These are phyloP conservation scores for Delichon dasypus DNA, from an alignment of 2,797 vertebrate genomes.

Conservation along the genomic window DNA sequence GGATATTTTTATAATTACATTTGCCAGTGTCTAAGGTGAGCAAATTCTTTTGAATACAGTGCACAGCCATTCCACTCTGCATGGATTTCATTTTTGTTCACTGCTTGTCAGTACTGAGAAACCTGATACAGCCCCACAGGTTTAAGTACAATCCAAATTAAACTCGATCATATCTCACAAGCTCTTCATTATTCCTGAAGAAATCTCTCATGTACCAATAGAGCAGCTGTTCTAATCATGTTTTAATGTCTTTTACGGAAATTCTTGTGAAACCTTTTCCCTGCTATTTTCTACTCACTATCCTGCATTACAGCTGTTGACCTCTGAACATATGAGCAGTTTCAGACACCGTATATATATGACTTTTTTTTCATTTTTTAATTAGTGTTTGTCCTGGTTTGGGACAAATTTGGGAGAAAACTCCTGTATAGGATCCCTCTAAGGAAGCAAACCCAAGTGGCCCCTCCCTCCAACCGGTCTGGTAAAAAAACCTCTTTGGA, in stretches of 20 bases:
- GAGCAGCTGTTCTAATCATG: not conserved
- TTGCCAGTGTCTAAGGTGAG: not conserved
- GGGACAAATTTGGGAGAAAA: too few species aligned
- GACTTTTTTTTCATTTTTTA: not conserved
- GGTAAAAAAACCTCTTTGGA: too few species aligned
- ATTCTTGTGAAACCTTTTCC: not conserved
- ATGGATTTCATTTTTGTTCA: not conserved
- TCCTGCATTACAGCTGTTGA: not conserved
- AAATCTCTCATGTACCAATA: not conserved
- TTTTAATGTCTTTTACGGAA: not conserved
- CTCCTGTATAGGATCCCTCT: too few species aligned
- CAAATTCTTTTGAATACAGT: not conserved
- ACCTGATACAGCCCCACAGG: not conserved
- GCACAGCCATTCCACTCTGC: not conserved
- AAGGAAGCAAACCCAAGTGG: too few species aligned
- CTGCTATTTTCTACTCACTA: not conserved
- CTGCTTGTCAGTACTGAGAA: not conserved
- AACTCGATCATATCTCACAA: constrained; percentile 37
- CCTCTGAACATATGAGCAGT: not conserved
- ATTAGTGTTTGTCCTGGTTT: too few species aligned
- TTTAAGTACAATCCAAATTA: constrained; percentile 35
- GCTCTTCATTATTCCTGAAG: constrained; percentile 10
- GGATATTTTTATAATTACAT: constrained; percentile 18
- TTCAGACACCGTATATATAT: not conserved
- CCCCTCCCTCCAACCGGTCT: too few species aligned